phyloP scores from a whole-genome alignment of 1,140 invertebrate genomes.

The Ostrea denselamellosa region DNA sequence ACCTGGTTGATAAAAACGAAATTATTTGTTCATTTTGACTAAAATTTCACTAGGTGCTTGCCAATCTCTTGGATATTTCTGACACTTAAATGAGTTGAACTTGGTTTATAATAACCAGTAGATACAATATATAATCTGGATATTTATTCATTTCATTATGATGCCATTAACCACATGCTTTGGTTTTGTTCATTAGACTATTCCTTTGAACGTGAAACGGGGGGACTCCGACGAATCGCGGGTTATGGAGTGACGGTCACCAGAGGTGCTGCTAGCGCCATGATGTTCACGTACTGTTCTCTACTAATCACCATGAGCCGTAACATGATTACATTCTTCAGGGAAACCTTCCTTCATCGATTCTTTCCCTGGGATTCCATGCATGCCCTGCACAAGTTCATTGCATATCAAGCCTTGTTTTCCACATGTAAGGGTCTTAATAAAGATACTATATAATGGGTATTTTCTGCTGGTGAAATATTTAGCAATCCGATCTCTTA shows the following conservation, averaged over 20 bases:
- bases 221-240: constrained; percentile 97
- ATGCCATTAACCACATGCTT: background rate
- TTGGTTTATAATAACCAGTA: no score
- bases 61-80: background rate
- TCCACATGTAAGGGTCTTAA: constrained; percentile 82
- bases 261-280: constrained; percentile 95
- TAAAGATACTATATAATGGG: background rate
- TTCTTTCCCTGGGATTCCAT: constrained; percentile 98
- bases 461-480: no score
- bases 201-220: constrained; percentile 87
- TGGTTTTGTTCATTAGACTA: constrained; percentile 65
- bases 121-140: no score
- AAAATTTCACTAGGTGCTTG: background rate
- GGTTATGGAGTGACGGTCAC: constrained; percentile 98
- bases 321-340: constrained; percentile 96
- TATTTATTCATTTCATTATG: no score
- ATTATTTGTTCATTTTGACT: background rate
- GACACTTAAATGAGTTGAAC: background rate
- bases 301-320: constrained; percentile 97
- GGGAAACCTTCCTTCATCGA: constrained; percentile 98
- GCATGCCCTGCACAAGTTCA: constrained; percentile 99
- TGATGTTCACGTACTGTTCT: constrained; percentile 97
- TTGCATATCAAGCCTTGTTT: constrained; percentile 95
- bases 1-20: no score
- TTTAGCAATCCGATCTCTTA: no score